Percentiles rank a stretch among this genome's conserved stretches.
Conservation (phyloP, 2,113 vertebrate species). For the Etheostoma cragini region DNA sequence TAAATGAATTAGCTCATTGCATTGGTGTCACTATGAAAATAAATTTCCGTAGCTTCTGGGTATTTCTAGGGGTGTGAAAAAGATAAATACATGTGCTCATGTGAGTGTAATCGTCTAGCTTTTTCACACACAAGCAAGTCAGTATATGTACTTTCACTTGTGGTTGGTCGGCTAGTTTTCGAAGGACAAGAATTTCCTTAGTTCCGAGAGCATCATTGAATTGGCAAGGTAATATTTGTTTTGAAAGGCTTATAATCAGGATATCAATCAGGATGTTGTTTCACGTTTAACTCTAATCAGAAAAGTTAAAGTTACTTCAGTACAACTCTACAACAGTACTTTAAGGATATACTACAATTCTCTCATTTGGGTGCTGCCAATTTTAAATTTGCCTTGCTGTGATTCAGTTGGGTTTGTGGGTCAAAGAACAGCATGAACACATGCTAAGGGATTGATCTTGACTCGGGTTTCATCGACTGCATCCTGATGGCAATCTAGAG, state of each 20-base stretch:
- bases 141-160: not conserved
- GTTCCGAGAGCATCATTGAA: not conserved
- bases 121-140: not conserved
- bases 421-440: slow-evolving; percentile 32
- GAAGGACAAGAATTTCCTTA: not conserved
- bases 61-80: not conserved
- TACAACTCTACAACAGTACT: not conserved
- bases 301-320: not conserved
- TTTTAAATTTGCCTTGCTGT: slow-evolving; percentile 26
- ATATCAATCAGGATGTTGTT: not conserved
- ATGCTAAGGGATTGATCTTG: slow-evolving; percentile 2
- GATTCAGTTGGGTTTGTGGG: slow-evolving; percentile 31
- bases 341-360: not conserved
- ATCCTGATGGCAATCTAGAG: not conserved
- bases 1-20: not conserved
- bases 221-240: not conserved
- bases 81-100: not conserved
- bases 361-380: not conserved
- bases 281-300: not conserved
- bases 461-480: slow-evolving; percentile 1
- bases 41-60: not conserved
- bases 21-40: not conserved
- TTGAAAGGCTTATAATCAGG: not conserved
- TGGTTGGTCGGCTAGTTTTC: not conserved
- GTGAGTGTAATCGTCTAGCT: not conserved